Conservation (phyloP, 2,797 vertebrate species). For the Phrynocephalus vlangalii region DNA sequence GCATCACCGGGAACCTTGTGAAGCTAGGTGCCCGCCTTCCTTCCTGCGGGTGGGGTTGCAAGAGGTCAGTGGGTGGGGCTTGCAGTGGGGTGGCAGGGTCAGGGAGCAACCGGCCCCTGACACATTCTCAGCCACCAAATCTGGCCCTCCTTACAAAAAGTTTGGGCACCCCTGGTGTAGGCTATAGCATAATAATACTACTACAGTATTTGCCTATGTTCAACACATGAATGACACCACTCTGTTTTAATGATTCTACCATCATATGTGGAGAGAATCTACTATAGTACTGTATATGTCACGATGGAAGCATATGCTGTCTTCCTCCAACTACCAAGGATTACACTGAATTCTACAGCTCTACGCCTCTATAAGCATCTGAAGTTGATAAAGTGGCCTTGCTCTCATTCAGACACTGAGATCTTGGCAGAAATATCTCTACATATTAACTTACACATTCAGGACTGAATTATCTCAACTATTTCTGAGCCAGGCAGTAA, state of each 20-base stretch:
- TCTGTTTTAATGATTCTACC: not conserved
- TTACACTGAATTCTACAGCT: not conserved
- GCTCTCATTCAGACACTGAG: not conserved
- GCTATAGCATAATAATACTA: not conserved
- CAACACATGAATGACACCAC: not conserved
- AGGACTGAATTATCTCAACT: not conserved
- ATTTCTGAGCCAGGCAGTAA: not conserved
- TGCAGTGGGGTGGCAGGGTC: no score
- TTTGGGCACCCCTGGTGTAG: not conserved
- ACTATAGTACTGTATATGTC: not conserved
- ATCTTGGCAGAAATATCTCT: not conserved
- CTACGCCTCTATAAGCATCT: not conserved
- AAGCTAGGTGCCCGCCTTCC: no score
- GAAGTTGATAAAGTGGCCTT: not conserved
- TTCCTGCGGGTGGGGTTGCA: no score
- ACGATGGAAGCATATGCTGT: not conserved
- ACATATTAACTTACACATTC: not conserved
- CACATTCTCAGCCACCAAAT: no score
- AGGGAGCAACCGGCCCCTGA: no score
- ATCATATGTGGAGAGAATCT: not conserved
- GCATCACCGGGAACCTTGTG: no score
- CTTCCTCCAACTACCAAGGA: not conserved
- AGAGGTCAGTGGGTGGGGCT: no score
- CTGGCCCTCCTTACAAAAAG: no score
- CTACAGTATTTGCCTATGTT: not conserved